Conservation (phyloP, 2,888 invertebrate species). For the Nymphalis urticae region DNA sequence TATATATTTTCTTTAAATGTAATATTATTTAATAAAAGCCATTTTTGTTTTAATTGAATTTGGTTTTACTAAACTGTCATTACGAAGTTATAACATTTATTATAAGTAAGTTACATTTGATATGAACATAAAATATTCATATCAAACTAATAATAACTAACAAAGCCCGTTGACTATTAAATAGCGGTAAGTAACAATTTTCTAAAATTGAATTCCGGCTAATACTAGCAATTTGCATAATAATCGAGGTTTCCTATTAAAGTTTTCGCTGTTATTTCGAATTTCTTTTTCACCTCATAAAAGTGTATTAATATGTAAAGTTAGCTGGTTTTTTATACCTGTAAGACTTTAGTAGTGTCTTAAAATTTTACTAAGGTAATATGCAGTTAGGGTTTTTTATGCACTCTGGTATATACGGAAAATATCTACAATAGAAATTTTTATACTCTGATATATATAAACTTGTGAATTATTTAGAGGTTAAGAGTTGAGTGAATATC, state of each 20-base stretch:
- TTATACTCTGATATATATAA: no score
- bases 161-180: conserved; percentile 41
- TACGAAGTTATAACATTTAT: no score
- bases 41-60: no score
- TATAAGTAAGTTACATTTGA: not conserved
- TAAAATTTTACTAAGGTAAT: conserved; percentile 3
- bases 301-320: conserved; percentile 5
- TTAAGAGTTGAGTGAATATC: no score
- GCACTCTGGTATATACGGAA: no score
- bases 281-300: conserved; percentile 14
- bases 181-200: conserved; percentile 57
- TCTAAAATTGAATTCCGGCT: conserved; percentile 69
- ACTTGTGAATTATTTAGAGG: no score
- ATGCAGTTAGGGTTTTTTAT: not conserved
- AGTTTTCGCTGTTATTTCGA: conserved; percentile 40
- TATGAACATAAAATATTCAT: conserved; percentile 9
- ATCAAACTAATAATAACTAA: conserved; percentile 15
- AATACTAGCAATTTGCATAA: conserved; percentile 63
- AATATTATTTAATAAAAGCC: no score
- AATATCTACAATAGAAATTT: no score
- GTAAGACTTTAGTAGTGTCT: conserved; percentile 1
- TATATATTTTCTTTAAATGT: no score
- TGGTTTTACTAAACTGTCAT: no score
- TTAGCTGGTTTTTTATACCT: not conserved
- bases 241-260: conserved; percentile 44